These are phyloP conservation scores for Mus pahari DNA, from an alignment of 2,113 vertebrate species.

Conservation along the genomic window DNA sequence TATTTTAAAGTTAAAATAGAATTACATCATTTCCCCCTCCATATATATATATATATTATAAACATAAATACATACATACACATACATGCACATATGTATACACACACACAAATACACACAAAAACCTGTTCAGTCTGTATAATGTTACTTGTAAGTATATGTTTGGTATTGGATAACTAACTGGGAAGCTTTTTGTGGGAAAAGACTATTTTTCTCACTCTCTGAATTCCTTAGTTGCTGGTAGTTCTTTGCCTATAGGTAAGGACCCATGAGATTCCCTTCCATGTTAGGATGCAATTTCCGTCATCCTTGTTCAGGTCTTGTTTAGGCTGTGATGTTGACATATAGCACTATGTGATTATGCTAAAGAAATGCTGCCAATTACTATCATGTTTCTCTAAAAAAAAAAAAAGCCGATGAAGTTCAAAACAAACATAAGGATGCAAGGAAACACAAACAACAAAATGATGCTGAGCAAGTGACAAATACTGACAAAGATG, in stretches of 20 bases:
- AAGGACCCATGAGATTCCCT: not conserved
- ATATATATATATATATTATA: no score
- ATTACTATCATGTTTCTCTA: not conserved
- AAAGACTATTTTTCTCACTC: not conserved
- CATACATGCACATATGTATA: not conserved
- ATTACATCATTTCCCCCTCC: not conserved
- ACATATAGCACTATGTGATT: not conserved
- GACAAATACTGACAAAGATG: not conserved
- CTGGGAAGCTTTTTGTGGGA: not conserved
- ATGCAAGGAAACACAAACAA: not conserved
- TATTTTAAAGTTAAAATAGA: not conserved
- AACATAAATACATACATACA: not conserved
- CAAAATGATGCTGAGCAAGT: not conserved
- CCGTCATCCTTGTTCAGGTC: not conserved
- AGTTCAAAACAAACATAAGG: constrained; percentile 3
- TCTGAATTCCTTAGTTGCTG: not conserved
- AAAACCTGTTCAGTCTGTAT: not conserved
- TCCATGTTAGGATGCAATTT: not conserved
- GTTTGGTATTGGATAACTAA: not conserved
- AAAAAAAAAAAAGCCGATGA: not conserved
- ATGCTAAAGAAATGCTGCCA: not conserved
- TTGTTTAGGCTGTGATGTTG: not conserved
- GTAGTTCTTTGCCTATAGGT: not conserved
- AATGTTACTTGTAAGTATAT: not conserved
- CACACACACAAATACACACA: no score